Evolutionary conservation across 2,888 invertebrate genomes (phyloP).

Genomic region (Volucella bombylans): DNA sequence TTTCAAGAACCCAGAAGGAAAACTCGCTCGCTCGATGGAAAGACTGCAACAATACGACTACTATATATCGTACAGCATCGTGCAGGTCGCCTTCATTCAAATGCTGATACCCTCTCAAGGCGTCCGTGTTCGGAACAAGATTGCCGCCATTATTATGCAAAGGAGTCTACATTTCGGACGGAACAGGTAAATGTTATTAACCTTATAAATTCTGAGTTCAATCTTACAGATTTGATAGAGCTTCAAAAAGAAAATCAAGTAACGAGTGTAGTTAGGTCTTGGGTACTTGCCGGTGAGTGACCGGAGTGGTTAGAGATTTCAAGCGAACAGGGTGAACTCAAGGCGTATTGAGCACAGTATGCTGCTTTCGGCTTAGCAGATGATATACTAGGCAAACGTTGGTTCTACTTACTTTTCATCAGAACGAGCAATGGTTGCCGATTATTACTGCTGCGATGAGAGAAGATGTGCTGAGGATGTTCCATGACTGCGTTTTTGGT

Average conservation of each 20-base stretch:
- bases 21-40: conserved; percentile 16
- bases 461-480: neutral
- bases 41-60: neutral
- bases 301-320: neutral
- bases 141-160: neutral
- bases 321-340: neutral
- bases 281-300: conserved; percentile 12
- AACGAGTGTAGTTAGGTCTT: neutral
- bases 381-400: neutral
- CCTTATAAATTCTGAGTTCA: conserved; percentile 2
- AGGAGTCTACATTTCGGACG: neutral
- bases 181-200: conserved; percentile 16
- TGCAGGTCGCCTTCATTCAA: conserved; percentile 16
- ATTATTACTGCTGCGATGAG: conserved; percentile 5
- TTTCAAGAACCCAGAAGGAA: conserved; percentile 2
- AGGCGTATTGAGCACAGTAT: conserved; percentile 18
- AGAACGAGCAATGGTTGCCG: conserved; percentile 2
- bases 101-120: conserved; percentile 2
- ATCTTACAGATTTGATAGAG: conserved; percentile 9
- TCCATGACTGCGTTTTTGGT: conserved; percentile 1
- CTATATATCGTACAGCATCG: neutral
- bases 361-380: neutral
- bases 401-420: neutral
- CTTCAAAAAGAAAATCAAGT: neutral
- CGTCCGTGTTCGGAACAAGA: neutral